These are phyloP conservation scores for Prunella strophiata DNA, from an alignment of 2,797 vertebrate genomes.

Conservation along the genomic window DNA sequence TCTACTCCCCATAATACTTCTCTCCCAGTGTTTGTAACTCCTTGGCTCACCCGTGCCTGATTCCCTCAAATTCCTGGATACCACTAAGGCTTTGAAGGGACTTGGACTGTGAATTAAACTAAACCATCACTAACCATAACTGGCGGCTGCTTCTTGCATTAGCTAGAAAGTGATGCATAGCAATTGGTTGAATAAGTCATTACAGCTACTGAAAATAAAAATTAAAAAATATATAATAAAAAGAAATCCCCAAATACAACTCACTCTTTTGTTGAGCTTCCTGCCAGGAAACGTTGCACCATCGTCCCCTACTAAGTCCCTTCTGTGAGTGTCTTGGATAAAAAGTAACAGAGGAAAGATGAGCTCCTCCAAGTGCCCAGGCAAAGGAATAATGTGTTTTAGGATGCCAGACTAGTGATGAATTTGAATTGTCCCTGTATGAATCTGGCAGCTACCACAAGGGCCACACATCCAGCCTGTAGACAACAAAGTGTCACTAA, in stretches of 20 bases:
- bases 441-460: not conserved
- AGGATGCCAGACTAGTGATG: not conserved
- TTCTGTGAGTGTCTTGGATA: not conserved
- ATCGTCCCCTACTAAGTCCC: not conserved
- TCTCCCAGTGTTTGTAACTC: not conserved
- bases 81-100: not conserved
- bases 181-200: not conserved
- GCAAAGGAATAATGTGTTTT: not conserved
- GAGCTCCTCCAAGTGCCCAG: not conserved
- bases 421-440: not conserved
- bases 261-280: not conserved
- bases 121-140: not conserved
- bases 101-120: not conserved
- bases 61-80: not conserved
- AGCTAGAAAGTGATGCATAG: not conserved
- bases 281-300: fast-evolving
- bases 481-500: not conserved
- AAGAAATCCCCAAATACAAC: not conserved
- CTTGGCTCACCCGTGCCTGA: not conserved
- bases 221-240: not conserved
- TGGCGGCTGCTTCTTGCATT: not conserved
- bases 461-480: not conserved
- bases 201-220: not conserved
- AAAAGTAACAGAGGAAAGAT: not conserved
- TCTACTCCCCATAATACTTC: not conserved